Conservation (phyloP, 2,888 invertebrate genomes). For the Cylindroiulus punctatus region DNA sequence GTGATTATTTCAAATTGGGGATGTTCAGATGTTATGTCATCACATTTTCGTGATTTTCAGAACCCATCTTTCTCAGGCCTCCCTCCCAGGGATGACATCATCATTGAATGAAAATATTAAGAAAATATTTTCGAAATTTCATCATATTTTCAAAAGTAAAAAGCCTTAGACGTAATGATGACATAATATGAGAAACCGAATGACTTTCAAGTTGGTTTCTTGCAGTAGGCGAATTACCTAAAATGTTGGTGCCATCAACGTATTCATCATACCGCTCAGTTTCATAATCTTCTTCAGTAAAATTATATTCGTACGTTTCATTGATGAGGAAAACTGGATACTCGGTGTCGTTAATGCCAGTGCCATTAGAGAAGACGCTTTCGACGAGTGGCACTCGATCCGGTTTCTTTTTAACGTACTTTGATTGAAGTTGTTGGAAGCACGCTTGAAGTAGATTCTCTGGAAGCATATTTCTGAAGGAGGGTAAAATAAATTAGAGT, state of each 20-base stretch:
- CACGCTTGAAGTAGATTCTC: constrained; percentile 73
- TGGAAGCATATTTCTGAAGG: constrained; percentile 71
- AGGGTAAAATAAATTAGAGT: constrained; percentile 54
- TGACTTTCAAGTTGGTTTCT: background rate
- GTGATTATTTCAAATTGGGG: no score
- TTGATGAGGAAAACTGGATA: constrained; percentile 48
- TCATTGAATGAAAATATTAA: no score
- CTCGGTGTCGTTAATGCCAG: background rate
- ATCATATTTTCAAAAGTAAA: no score
- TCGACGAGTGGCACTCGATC: constrained; percentile 5
- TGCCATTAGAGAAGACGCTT: background rate
- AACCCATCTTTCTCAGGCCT: no score
- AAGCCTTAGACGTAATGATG: no score
- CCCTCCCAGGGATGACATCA: no score
- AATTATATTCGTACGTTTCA: constrained; percentile 56
- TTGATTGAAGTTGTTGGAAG: constrained; percentile 71
- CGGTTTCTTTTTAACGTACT: constrained; percentile 64
- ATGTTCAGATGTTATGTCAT: no score
- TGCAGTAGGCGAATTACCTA: constrained; percentile 67
- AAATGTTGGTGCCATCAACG: constrained; percentile 74
- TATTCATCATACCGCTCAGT: constrained; percentile 59
- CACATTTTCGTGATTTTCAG: no score
- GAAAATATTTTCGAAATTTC: no score
- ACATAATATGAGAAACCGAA: no score
- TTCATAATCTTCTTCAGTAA: constrained; percentile 52